Evolutionary conservation across 2,888 invertebrate species (phyloP), one percentile per base, ranked within the genome.

Genomic region (Lepeophtheirus nordmannii): DNA sequence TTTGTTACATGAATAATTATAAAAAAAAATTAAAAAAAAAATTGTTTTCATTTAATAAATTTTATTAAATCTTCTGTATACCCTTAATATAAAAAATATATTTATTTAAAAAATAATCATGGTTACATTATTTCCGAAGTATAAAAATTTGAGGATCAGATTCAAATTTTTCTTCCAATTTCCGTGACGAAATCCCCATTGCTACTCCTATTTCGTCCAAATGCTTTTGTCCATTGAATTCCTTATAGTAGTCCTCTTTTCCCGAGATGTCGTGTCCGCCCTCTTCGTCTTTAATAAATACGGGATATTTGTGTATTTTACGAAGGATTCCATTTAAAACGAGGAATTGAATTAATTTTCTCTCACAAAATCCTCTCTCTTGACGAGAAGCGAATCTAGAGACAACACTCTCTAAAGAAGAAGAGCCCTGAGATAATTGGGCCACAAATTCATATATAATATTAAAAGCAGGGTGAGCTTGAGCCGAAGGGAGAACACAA

Each of bases 281-380:
- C 8, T 46, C 53, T 17, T 46, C 53, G 53, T 46, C 53, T 17
- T 46, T 46, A 17, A 46, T 46, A 46, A 30, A 65, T n/a, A 65
- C 58, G 37, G 65, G 65, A 20, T 59, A 59, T 79, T 88, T 88
- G 71, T 89, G 84, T 0, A 91, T 82, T 70, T 88, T 79, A 40
- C 88, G 79, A 67, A 93, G 87, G 9, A 90, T 78, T 0, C 87
- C 87, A 73, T 89, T 85, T 8, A 90, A 80, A n/a, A 90, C 78
- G 1, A 90, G 91, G 75, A 89, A 92, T 71, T 90, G 86, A 64
- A 91, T 85, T 61, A 92, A 80, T 72, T 85, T 85, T 70, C 87
- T 79, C 77, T 87, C 87, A 73, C 88, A 85, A 71, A 89, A 85
- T 71, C 70, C 68, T 11, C 72, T 69, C 1, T 71, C 69, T 67